Conservation (phyloP, 2,797 vertebrate genomes). For the Siniperca scherzeri region DNA sequence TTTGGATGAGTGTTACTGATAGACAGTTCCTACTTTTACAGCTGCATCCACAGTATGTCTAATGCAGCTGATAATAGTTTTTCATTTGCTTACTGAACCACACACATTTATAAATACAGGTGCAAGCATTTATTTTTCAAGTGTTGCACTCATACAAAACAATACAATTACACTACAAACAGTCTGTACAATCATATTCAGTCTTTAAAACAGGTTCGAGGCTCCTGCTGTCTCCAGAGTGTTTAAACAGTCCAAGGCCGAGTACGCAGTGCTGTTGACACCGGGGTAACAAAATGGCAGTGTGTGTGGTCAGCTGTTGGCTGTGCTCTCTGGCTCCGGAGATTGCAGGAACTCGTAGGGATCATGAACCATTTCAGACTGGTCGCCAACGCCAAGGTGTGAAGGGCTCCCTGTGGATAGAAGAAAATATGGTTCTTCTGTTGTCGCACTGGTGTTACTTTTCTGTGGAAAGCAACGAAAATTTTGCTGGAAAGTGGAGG, state of each 20-base stretch:
- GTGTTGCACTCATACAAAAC: constrained; percentile 66
- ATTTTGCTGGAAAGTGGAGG: background rate
- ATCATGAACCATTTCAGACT: constrained; percentile 94
- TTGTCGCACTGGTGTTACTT: background rate
- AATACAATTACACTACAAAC: constrained; percentile 66
- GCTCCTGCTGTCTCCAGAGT: constrained; percentile 18
- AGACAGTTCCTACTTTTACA: background rate
- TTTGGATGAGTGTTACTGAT: background rate
- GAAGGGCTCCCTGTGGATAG: constrained; percentile 91
- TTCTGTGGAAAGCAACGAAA: background rate
- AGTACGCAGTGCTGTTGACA: constrained; percentile 37
- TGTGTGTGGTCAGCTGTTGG: constrained; percentile 84
- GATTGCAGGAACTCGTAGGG: constrained; percentile 98
- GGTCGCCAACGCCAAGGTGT: constrained; percentile 93
- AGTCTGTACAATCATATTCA: constrained; percentile 79
- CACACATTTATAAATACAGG: constrained; percentile 60
- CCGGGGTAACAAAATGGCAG: constrained; percentile 27
- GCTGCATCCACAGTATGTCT: background rate
- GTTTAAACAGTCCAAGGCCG: constrained; percentile 40
- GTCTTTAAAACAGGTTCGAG: constrained; percentile 45
- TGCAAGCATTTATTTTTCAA: constrained; percentile 78
- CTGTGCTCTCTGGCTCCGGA: constrained; percentile 87
- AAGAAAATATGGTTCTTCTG: constrained; percentile 31
- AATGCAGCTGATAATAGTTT: background rate
- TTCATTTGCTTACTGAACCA: constrained; percentile 14